Percentiles rank a stretch among this genome's conserved stretches.
phyloP scores from a whole-genome alignment of 2,113 vertebrate species.

The Channa maculata region DNA sequence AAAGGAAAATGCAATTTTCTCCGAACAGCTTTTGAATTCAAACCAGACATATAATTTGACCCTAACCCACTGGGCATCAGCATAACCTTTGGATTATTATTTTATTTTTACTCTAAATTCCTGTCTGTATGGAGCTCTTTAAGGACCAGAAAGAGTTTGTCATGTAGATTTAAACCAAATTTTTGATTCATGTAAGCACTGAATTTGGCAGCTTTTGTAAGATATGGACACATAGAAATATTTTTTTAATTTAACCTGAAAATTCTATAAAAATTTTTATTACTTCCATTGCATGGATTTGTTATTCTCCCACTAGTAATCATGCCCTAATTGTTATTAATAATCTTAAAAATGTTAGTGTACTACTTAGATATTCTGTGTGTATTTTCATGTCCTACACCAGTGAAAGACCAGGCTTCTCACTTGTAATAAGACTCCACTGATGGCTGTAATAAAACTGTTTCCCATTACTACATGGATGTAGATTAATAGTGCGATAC shows the following conservation, averaged over 20 bases:
- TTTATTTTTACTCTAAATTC: neutral
- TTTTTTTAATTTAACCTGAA: too few relatives aligned
- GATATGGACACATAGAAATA: too few relatives aligned
- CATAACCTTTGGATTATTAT: neutral
- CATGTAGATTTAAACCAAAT: conserved; percentile 10
- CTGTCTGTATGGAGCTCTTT: neutral
- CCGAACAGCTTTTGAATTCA: neutral
- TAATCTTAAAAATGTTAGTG: too few relatives aligned
- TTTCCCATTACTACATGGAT: conserved; percentile 67
- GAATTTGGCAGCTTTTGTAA: neutral
- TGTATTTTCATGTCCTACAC: conserved; percentile 6
- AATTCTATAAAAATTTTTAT: too few relatives aligned
- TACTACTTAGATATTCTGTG: conserved; percentile 5
- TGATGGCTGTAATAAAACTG: conserved; percentile 68
- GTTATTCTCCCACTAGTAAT: too few relatives aligned
- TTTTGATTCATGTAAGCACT: neutral
- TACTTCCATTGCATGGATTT: too few relatives aligned
- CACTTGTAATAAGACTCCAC: conserved; percentile 69
- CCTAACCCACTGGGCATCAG: neutral
- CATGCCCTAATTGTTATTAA: too few relatives aligned
- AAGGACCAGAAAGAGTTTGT: conserved; percentile 19
- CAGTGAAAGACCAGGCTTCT: conserved; percentile 23
- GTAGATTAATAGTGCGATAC: conserved; percentile 78
- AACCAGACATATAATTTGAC: neutral
- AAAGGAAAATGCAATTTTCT: conserved; percentile 10